Evolutionary conservation across 1,140 invertebrate genomes (phyloP).

Genomic region (Dolichoris vasculosae): DNA sequence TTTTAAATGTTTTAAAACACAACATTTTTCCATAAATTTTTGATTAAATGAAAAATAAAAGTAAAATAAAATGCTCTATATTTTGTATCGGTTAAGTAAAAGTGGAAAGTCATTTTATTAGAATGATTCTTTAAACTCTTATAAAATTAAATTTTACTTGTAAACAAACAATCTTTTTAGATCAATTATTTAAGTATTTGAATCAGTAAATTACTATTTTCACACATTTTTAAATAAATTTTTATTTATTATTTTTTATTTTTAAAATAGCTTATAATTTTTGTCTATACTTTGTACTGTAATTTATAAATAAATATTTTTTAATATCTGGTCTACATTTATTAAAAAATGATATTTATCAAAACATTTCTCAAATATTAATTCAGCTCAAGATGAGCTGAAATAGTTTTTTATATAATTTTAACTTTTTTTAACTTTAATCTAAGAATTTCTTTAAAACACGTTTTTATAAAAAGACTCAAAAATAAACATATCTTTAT

Average conservation of each 20-base stretch:
- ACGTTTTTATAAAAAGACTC: not conserved
- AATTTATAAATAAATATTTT: conserved; percentile 3
- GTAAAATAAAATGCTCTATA: not conserved
- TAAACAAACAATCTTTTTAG: not conserved
- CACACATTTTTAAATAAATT: not conserved
- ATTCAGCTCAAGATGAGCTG: not conserved
- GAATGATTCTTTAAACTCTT: not conserved
- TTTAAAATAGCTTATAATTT: not conserved
- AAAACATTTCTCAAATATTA: not conserved
- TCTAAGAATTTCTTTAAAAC: not conserved
- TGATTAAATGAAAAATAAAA: not conserved
- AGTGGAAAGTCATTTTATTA: not conserved
- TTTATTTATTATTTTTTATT: not conserved
- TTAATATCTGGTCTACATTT: not conserved
- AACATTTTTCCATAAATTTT: not conserved
- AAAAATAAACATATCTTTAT: not conserved
- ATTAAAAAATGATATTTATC: not conserved
- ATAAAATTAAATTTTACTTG: not conserved
- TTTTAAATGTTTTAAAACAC: not conserved
- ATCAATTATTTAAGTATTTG: not conserved
- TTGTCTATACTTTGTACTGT: not conserved
- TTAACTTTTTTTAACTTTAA: not conserved
- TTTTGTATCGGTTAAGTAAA: not conserved
- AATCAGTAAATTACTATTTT: not conserved
- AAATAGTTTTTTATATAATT: not conserved